These are phyloP conservation scores for Kryptopterus vitreolus DNA, from an alignment of 2,797 vertebrate species.

Conservation along the genomic window DNA sequence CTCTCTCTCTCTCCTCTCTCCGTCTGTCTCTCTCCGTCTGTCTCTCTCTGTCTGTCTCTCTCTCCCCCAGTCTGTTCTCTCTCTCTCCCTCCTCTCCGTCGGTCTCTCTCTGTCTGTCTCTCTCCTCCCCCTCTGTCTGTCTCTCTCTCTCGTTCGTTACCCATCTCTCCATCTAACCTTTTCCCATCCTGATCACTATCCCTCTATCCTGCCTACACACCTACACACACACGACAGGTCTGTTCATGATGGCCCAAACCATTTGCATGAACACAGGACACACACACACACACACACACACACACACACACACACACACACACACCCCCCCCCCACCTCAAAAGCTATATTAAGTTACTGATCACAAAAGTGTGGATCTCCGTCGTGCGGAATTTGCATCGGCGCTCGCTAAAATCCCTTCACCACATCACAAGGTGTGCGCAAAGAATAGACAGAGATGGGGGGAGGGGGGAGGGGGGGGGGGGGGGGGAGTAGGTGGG, in stretches of 20 bases:
- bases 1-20: background rate
- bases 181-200: background rate
- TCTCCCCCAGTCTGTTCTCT: background rate
- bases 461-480: too few species aligned
- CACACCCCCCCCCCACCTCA: background rate
- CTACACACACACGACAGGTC: background rate
- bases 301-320: background rate
- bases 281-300: background rate
- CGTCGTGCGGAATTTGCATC: background rate
- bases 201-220: background rate
- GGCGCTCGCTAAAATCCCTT: background rate
- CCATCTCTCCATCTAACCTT: background rate
- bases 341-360: background rate
- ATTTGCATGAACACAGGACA: constrained; percentile 14
- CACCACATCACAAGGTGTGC: constrained; percentile 23
- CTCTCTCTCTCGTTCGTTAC: background rate
- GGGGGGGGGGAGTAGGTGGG: too few species aligned
- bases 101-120: background rate
- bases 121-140: background rate
- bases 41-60: background rate
- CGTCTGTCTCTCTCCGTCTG: background rate
- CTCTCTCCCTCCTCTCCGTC: background rate
- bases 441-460: background rate
- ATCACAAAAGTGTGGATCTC: background rate
- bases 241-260: background rate